Evolutionary conservation across 2,797 vertebrate species (phyloP).

Genomic region (Enteromius radiatus): DNA sequence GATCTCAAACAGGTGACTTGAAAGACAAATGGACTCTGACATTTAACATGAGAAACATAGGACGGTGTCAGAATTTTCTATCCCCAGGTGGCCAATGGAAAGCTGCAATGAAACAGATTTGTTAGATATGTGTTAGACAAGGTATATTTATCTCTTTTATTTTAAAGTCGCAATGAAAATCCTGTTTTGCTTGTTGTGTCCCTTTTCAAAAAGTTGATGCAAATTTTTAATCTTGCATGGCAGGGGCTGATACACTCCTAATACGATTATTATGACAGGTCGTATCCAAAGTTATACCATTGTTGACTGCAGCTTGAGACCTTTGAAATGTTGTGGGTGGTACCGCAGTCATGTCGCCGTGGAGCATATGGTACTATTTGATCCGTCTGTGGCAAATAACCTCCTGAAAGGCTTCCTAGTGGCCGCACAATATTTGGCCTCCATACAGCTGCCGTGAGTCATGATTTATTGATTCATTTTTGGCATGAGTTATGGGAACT

Average conservation of each 20-base stretch:
- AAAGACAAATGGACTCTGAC: conserved; percentile 53
- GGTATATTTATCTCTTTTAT: neutral
- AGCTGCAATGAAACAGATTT: neutral
- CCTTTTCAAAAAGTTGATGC: neutral
- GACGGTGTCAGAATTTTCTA: conserved; percentile 27
- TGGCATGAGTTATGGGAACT: conserved; percentile 40
- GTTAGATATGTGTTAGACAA: neutral
- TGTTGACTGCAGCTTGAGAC: conserved; percentile 40
- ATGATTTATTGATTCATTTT: conserved; percentile 54
- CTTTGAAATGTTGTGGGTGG: conserved; percentile 42
- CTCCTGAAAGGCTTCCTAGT: conserved; percentile 46
- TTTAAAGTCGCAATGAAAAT: neutral
- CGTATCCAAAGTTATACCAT: neutral
- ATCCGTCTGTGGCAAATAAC: conserved; percentile 38
- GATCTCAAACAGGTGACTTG: conserved; percentile 27
- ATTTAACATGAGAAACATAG: conserved; percentile 45
- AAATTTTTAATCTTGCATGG: conserved; percentile 9
- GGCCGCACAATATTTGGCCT: conserved; percentile 32
- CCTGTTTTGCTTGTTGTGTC: neutral
- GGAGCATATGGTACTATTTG: conserved; percentile 42
- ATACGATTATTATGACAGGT: conserved; percentile 22
- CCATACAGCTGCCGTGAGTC: conserved; percentile 41
- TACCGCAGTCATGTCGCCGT: conserved; percentile 14
- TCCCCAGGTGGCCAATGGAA: neutral
- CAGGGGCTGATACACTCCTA: neutral